Percentiles rank a stretch among this genome's conserved stretches.
phyloP scores from a whole-genome alignment of 2,797 vertebrate genomes.

The Aeoliscus strigatus region DNA sequence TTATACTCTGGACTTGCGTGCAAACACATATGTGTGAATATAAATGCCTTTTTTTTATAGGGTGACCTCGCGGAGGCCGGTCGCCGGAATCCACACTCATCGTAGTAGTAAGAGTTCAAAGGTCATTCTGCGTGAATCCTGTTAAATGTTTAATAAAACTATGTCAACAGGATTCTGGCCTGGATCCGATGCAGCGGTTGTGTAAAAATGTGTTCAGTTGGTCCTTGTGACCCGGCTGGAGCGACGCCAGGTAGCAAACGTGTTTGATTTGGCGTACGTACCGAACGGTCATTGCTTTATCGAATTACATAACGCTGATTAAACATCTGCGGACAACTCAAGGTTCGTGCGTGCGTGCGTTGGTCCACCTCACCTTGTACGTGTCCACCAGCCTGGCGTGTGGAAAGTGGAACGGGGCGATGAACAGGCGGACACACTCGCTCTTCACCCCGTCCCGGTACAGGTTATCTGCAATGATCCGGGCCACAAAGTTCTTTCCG shows the following conservation, averaged over 20 bases:
- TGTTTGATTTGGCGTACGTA: conserved; percentile 24
- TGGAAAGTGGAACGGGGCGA: conserved; percentile 90
- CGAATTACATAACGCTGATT: conserved; percentile 26
- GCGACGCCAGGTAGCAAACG: conserved; percentile 25
- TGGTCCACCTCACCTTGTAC: conserved; percentile 81
- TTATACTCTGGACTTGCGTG: too few relatives aligned
- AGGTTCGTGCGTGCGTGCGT: neutral
- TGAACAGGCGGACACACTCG: conserved; percentile 85
- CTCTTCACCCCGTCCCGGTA: conserved; percentile 88
- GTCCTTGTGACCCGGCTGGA: conserved; percentile 11
- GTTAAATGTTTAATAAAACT: conserved; percentile 19
- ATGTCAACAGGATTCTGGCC: conserved; percentile 36
- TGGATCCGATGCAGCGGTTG: conserved; percentile 24
- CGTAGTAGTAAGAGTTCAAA: conserved; percentile 15
- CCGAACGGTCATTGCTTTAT: neutral
- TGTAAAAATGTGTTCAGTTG: conserved; percentile 14
- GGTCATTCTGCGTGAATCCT: conserved; percentile 1
- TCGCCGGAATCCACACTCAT: conserved; percentile 6
- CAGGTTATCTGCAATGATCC: conserved; percentile 85
- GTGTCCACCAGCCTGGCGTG: conserved; percentile 80
- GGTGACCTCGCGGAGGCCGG: too few relatives aligned
- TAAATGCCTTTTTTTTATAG: too few relatives aligned
- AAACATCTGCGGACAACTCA: conserved; percentile 26
- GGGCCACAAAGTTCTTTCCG: conserved; percentile 92
- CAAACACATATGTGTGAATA: too few relatives aligned